Conservation (phyloP, 2,113 vertebrate genomes). For the Chamaetylas fuelleborni region DNA sequence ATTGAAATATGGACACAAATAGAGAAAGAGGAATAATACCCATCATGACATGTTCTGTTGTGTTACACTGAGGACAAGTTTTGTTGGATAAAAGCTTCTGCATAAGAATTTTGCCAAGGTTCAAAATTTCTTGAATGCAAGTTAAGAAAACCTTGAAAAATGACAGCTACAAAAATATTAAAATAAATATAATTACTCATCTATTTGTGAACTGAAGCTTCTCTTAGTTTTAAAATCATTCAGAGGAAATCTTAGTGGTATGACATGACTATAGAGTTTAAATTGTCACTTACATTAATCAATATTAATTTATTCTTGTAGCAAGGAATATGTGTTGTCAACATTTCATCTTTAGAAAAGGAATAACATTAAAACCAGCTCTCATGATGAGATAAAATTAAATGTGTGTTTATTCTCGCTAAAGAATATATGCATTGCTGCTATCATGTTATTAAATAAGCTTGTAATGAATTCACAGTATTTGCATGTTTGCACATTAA, state of each 20-base stretch:
- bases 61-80: neutral
- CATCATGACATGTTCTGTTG: neutral
- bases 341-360: neutral
- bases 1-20: neutral
- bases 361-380: neutral
- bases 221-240: neutral
- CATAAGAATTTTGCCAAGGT: neutral
- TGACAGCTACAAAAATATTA: neutral
- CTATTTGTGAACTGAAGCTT: neutral
- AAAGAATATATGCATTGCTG: neutral
- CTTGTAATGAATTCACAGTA: neutral
- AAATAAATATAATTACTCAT: neutral
- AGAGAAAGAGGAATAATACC: neutral
- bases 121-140: neutral
- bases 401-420: neutral
- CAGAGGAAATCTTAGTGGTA: neutral
- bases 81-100: neutral
- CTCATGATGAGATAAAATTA: neutral
- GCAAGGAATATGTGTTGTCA: neutral
- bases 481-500: neutral
- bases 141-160: neutral
- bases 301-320: slow-evolving; percentile 17
- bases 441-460: neutral
- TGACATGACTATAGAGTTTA: neutral
- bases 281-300: neutral